Conservation (phyloP, 30 jellyfish, hydroid and myxozoan genomes). For the Kudoa iwatai region DNA sequence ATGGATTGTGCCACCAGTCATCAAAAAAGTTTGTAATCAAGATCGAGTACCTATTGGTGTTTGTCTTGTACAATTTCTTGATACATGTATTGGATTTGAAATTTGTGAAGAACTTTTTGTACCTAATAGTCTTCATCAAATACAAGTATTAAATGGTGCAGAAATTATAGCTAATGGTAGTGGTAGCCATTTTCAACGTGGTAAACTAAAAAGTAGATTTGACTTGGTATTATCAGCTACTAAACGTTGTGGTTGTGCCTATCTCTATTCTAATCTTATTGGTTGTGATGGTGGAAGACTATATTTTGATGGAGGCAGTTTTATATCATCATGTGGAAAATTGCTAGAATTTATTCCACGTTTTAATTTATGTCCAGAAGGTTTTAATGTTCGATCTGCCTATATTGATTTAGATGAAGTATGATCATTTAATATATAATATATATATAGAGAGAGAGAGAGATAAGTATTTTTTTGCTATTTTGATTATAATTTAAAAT, state of each 20-base stretch:
- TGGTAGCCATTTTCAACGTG: conserved; percentile 34
- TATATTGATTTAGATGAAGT: conserved; percentile 37
- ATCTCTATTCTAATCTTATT: conserved; percentile 11
- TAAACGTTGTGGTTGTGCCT: conserved; percentile 38
- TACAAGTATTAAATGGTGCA: conserved; percentile 5
- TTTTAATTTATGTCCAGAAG: conserved; percentile 16
- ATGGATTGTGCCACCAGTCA: conserved; percentile 25
- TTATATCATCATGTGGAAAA: conserved; percentile 17
- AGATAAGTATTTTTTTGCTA: too few relatives aligned
- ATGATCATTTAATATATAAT: too few relatives aligned
- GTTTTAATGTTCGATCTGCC: conserved; percentile 26
- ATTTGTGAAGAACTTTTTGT: conserved; percentile 44
- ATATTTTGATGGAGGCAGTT: conserved; percentile 33
- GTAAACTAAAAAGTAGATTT: conserved; percentile 13
- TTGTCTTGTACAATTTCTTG: conserved; percentile 26
- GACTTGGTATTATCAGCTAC: conserved; percentile 15
- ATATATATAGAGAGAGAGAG: too few relatives aligned
- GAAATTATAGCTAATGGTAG: conserved; percentile 34
- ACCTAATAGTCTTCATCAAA: conserved; percentile 3
- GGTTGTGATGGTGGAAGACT: conserved; percentile 93
- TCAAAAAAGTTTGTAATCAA: conserved; percentile 24
- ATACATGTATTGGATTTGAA: conserved; percentile 36
- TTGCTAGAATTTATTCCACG: conserved; percentile 16
- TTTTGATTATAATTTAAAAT: too few relatives aligned
- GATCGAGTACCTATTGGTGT: conserved; percentile 55